A percentile compares a stretch with the other conserved stretches of the same genome.
Evolutionary conservation across 2,797 vertebrate genomes (phyloP).

Genomic region (Myotis vivesi): DNA sequence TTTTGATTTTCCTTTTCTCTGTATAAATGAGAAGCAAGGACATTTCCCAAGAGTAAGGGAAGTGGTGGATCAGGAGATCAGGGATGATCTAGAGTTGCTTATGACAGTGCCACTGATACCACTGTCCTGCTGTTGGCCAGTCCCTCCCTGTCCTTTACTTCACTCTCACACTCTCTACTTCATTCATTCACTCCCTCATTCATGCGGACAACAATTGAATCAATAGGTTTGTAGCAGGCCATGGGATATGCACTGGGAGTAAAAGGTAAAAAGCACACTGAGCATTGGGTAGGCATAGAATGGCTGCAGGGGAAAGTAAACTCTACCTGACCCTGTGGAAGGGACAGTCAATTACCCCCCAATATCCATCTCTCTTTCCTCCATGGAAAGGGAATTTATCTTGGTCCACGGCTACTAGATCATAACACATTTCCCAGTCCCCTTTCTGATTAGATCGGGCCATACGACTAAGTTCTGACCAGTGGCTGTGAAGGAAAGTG

Average conservation of each 20-base stretch:
- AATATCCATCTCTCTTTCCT: background rate
- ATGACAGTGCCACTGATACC: background rate
- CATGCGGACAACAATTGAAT: background rate
- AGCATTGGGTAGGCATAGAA: background rate
- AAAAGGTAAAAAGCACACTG: background rate
- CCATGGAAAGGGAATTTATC: background rate
- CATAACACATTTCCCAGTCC: background rate
- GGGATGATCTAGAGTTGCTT: background rate
- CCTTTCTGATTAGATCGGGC: background rate
- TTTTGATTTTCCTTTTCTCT: background rate
- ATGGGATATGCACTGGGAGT: background rate
- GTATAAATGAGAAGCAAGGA: background rate
- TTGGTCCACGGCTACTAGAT: background rate
- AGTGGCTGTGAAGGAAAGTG: background rate
- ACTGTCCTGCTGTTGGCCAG: background rate
- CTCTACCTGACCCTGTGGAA: background rate
- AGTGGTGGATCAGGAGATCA: background rate
- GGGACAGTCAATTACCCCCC: background rate
- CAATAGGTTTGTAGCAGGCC: background rate
- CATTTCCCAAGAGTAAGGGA: background rate
- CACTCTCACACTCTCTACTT: background rate
- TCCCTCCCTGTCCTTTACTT: background rate
- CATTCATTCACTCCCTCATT: background rate
- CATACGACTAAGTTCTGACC: background rate
- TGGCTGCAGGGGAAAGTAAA: background rate